Percentiles rank a stretch among this genome's conserved stretches.
These are phyloP conservation scores for Ptilodon capucinus DNA, from an alignment of 2,888 invertebrate genomes.

Conservation along the genomic window DNA sequence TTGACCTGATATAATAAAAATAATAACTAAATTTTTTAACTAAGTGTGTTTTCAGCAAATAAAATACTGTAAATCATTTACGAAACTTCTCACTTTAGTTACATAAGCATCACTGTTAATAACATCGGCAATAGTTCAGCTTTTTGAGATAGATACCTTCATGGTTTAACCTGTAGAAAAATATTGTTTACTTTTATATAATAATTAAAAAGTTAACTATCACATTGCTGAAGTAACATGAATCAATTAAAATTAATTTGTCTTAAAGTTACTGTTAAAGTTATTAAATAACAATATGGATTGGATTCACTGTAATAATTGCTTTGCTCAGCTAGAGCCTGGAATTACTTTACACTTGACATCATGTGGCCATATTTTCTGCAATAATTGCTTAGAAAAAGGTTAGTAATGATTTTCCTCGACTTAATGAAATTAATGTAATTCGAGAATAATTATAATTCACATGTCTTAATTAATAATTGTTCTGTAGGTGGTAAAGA, in stretches of 20 bases:
- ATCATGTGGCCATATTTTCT: slow-evolving; percentile 81
- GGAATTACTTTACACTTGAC: slow-evolving; percentile 72
- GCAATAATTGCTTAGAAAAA: slow-evolving; percentile 71
- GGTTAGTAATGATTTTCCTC: slow-evolving; percentile 45
- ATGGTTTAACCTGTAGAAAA: too few relatives aligned
- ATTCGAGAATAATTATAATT: slow-evolving; percentile 2
- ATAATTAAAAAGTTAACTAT: neutral
- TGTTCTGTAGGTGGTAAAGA: slow-evolving; percentile 60
- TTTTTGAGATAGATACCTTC: too few relatives aligned
- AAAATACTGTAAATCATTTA: too few relatives aligned
- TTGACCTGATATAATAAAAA: too few relatives aligned
- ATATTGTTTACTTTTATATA: neutral
- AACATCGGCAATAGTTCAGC: too few relatives aligned
- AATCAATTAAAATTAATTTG: slow-evolving; percentile 9
- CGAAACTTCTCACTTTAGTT: too few relatives aligned
- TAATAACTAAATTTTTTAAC: too few relatives aligned
- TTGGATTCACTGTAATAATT: slow-evolving; percentile 81
- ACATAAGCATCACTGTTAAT: too few relatives aligned
- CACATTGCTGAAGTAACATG: neutral
- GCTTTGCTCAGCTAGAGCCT: slow-evolving; percentile 72
- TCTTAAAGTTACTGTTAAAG: slow-evolving; percentile 11
- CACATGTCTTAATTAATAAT: neutral
- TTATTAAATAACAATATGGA: slow-evolving; percentile 54
- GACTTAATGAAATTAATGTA: slow-evolving; percentile 1
- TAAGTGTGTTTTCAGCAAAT: too few relatives aligned